phyloP scores from a whole-genome alignment of 2,797 vertebrate species.

The Microchirus variegatus region DNA sequence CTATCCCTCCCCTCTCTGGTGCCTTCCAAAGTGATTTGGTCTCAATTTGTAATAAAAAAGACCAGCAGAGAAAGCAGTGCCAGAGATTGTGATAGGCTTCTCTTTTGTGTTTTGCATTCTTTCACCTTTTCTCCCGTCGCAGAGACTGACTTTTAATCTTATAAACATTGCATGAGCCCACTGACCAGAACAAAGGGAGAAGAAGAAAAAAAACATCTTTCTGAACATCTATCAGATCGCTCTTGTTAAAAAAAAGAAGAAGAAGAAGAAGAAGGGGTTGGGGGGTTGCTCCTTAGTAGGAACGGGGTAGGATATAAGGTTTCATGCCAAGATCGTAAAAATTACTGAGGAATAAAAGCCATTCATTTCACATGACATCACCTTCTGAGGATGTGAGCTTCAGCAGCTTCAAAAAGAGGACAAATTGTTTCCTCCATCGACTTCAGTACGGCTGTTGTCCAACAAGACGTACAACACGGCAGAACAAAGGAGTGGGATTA shows the following conservation, averaged over 20 bases:
- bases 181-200: conserved; percentile 79
- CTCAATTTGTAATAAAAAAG: conserved; percentile 82
- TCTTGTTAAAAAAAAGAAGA: conserved; percentile 73
- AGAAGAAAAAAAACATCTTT: conserved; percentile 60
- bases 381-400: conserved; percentile 74
- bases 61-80: conserved; percentile 56
- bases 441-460: conserved; percentile 50
- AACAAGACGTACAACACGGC: conserved; percentile 47
- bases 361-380: conserved; percentile 82
- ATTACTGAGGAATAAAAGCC: conserved; percentile 79
- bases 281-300: conserved; percentile 64
- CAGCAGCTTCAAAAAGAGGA: conserved; percentile 61
- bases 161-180: conserved; percentile 79
- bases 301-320: conserved; percentile 72
- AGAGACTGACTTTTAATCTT: conserved; percentile 81
- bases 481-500: conserved; percentile 58
- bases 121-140: conserved; percentile 69
- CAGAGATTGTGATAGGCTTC: conserved; percentile 53
- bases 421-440: conserved; percentile 65
- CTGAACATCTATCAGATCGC: conserved; percentile 74
- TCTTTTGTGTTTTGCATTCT: conserved; percentile 75
- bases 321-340: conserved; percentile 79
- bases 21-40: conserved; percentile 78
- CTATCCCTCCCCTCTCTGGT: conserved; percentile 62
- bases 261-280: conserved; percentile 35